Percentiles rank a stretch among this genome's conserved stretches.
Conservation (phyloP, 2,888 invertebrate genomes). For the Drosophila neonasuta region DNA sequence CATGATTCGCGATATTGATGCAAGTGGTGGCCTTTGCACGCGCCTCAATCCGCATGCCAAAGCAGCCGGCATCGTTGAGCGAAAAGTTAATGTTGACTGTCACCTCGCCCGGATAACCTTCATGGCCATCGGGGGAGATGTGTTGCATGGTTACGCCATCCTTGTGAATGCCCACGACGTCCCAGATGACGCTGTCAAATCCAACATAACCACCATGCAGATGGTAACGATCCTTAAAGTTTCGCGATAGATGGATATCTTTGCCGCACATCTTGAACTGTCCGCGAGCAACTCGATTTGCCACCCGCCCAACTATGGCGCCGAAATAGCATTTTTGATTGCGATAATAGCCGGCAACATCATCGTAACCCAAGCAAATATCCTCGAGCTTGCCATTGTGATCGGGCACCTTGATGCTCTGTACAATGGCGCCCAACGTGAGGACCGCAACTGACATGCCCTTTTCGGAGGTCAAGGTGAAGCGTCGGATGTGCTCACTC, state of each 20-base stretch:
- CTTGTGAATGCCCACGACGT: constrained; percentile 67
- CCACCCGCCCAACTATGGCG: constrained; percentile 92
- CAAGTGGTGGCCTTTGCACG: constrained; percentile 90
- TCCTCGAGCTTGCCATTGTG: constrained; percentile 88
- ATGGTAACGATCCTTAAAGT: constrained; percentile 86
- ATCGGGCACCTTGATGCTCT: constrained; percentile 89
- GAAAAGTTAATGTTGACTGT: constrained; percentile 88
- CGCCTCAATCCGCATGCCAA: constrained; percentile 90
- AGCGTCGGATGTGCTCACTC: constrained; percentile 72
- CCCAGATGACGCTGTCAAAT: constrained; percentile 92
- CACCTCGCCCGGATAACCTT: constrained; percentile 94
- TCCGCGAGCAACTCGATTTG: constrained; percentile 90
- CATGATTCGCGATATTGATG: constrained; percentile 92
- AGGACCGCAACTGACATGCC: constrained; percentile 82
- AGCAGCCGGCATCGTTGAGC: constrained; percentile 87
- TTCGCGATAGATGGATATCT: constrained; percentile 87
- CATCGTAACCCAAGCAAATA: constrained; percentile 91
- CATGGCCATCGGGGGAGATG: constrained; percentile 89
- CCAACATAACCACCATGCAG: constrained; percentile 93
- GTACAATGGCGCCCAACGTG: constrained; percentile 91
- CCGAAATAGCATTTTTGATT: constrained; percentile 91
- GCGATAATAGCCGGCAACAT: constrained; percentile 87
- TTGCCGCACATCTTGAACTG: constrained; percentile 87
- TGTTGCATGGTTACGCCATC: constrained; percentile 87
- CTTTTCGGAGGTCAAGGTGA: constrained; percentile 72